Evolutionary conservation across 2,888 invertebrate species (phyloP).

Genomic region (Volucella bombylans): DNA sequence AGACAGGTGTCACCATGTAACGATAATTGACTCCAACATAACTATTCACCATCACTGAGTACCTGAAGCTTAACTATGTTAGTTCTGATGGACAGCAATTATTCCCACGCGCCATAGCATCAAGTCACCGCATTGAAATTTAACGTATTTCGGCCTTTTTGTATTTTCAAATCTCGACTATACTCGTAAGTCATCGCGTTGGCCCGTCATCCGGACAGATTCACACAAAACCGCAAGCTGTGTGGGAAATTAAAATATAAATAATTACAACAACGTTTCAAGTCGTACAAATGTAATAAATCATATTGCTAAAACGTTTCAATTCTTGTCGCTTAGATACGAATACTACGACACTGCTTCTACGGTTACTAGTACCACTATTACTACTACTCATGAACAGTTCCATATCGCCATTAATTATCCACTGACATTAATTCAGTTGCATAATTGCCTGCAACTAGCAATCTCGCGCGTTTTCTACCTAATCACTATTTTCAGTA

Average conservation of each 20-base stretch:
- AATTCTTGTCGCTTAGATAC: not conserved
- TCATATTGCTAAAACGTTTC: conserved; percentile 30
- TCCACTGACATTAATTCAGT: conserved; percentile 66
- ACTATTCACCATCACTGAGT: conserved; percentile 13
- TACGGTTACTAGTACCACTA: not conserved
- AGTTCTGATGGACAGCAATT: not conserved
- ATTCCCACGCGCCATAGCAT: not conserved
- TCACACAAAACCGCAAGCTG: conserved; percentile 34
- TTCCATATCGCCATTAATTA: conserved; percentile 58
- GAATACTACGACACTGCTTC: no score
- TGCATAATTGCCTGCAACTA: conserved; percentile 53
- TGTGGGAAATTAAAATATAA: conserved; percentile 44
- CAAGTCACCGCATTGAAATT: conserved; percentile 4
- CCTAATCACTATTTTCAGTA: conserved; percentile 35
- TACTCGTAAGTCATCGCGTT: not conserved
- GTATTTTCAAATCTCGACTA: not conserved
- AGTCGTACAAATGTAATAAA: conserved; percentile 51
- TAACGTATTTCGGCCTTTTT: not conserved
- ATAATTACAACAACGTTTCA: conserved; percentile 59
- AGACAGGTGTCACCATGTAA: not conserved
- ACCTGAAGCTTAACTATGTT: not conserved
- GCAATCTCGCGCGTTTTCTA: conserved; percentile 52
- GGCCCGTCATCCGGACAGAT: not conserved
- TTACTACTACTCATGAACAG: conserved; percentile 14
- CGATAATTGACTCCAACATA: conserved; percentile 3